These are phyloP conservation scores for Ciconia maguari DNA, from an alignment of 2,113 vertebrate genomes.

Conservation along the genomic window DNA sequence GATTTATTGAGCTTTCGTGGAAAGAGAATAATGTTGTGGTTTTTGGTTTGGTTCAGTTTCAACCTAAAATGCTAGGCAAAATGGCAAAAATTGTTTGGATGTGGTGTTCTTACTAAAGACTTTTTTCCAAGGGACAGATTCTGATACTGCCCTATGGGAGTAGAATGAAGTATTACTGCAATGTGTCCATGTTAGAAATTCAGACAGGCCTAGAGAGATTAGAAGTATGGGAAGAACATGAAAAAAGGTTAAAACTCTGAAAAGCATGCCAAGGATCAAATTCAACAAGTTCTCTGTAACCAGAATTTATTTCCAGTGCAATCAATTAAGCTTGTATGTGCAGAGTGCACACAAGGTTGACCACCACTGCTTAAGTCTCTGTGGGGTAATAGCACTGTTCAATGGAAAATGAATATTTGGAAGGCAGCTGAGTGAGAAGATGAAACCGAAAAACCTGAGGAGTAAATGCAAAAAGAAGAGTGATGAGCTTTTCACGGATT, in stretches of 20 bases:
- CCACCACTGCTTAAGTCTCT: background rate
- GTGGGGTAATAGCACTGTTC: background rate
- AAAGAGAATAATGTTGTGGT: background rate
- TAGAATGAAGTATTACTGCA: background rate
- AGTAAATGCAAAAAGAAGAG: background rate
- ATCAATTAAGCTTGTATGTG: background rate
- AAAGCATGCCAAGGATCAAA: background rate
- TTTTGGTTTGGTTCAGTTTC: constrained; percentile 20
- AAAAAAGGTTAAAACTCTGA: background rate
- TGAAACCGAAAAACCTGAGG: background rate
- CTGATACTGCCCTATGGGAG: constrained; percentile 25
- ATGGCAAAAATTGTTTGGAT: constrained; percentile 3
- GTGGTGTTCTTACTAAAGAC: background rate
- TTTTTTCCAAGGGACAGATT: constrained; percentile 1
- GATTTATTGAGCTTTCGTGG: constrained; percentile 33
- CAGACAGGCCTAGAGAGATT: background rate
- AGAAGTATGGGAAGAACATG: constrained; percentile 23
- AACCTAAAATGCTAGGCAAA: constrained; percentile 19
- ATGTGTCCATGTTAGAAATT: background rate
- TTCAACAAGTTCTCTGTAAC: background rate
- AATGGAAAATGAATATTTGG: background rate
- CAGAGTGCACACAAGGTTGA: background rate
- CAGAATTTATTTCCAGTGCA: constrained; percentile 45
- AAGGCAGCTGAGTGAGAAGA: background rate
- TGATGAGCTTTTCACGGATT: background rate